Base-by-base conservation (phyloP, 2,797 vertebrate genomes). In the Eleutherodactylus coqui region DNA sequence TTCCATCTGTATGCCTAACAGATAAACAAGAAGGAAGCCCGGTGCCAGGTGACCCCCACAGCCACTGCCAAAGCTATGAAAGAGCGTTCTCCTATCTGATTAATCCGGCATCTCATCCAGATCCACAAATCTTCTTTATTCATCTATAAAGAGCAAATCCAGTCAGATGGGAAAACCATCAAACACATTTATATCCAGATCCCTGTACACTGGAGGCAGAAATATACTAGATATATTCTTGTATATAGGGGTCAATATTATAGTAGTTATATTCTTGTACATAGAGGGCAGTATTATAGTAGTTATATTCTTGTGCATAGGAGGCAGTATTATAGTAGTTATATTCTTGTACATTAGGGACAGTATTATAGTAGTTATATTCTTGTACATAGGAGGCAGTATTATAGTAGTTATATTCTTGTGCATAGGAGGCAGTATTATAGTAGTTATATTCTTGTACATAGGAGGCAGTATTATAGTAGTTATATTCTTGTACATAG, bases 1-100 rank as follows among this genome's bases (percentile, higher is more conserved):
- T 84, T 84, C 49, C 82, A 75, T 75, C 70, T 75, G 80, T 82
- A n/a, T 4, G 11, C 43, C 34, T 64, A 69, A 81, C 36, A 34
- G 82, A 73, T 64, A 72, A 58, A 45, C 70, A 62, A 62, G 53
- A 49, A 84, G 38, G 55, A 76, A 84, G 45, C 38, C 13, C 14
- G 29, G 67, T 27, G 53, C 45, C 27, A 19, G 53, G 75, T 58
- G 38, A 34, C 36, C 72, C 29, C 3, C 29, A n/a, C 32, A 34
- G 43, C 14, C 27, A n/a, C 75, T 62, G 49, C 27, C 82, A 75
- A 75, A 60, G 2, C 17, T 8, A 43, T 13, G 5, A 16, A 2
- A 64, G 32, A 62, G 27, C 3, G 5, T 62, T 32, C 62, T 14
- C 29, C 29, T 14, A 62, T 34, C 62, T 17, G 60, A 62, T 13